phyloP scores from a whole-genome alignment of 2,888 invertebrate species.

The Dilophus febrilis region DNA sequence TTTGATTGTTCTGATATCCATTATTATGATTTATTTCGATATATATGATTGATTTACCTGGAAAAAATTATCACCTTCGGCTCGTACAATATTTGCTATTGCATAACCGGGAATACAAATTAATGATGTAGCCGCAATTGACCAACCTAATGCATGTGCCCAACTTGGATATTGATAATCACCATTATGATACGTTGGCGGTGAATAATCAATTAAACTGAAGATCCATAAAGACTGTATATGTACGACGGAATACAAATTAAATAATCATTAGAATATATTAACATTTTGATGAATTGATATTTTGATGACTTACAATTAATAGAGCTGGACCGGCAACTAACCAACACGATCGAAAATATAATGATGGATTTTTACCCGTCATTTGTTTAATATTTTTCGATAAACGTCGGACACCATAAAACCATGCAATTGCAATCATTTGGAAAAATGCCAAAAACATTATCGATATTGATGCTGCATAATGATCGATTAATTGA shows the following conservation, averaged over 20 bases:
- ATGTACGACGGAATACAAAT: not conserved
- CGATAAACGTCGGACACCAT: constrained; percentile 64
- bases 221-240: constrained; percentile 70
- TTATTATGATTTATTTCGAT: too few species aligned
- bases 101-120: constrained; percentile 74
- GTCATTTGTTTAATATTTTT: constrained; percentile 83
- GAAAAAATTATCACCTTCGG: constrained; percentile 50
- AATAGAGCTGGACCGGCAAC: constrained; percentile 64
- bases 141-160: constrained; percentile 78
- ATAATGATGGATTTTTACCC: constrained; percentile 58
- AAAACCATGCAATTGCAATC: constrained; percentile 81
- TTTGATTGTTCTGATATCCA: too few species aligned
- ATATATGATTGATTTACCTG: constrained; percentile 37
- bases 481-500: constrained; percentile 83
- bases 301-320: constrained; percentile 33
- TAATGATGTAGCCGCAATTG: constrained; percentile 64
- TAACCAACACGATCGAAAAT: constrained; percentile 75
- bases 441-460: constrained; percentile 88
- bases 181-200: constrained; percentile 69
- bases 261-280: not conserved
- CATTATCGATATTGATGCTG: constrained; percentile 81
- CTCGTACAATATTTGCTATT: constrained; percentile 47
- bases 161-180: constrained; percentile 63
- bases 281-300: too few species aligned
- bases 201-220: constrained; percentile 72